Conservation (phyloP, 2,888 invertebrate genomes). For the Andrena fulva region DNA sequence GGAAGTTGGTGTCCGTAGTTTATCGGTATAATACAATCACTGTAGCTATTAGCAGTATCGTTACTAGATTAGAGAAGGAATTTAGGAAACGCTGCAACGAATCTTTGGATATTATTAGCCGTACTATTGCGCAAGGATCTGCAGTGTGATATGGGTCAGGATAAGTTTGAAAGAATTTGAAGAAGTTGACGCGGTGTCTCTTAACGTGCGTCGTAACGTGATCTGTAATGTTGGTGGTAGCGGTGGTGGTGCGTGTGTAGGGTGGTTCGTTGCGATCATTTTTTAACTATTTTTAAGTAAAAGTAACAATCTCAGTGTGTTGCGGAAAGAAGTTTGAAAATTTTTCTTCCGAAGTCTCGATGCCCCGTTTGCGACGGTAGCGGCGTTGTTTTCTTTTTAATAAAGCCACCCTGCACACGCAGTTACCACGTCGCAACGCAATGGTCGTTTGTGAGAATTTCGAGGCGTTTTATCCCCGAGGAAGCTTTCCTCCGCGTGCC, state of each 20-base stretch:
- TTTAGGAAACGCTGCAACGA: slow-evolving; percentile 54
- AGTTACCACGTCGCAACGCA: too few species aligned
- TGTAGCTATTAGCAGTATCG: slow-evolving; percentile 35
- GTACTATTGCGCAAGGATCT: slow-evolving; percentile 41
- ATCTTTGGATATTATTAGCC: slow-evolving; percentile 50
- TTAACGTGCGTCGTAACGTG: background rate
- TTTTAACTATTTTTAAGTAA: background rate
- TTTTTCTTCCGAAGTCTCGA: too few species aligned
- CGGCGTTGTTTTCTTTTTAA: too few species aligned
- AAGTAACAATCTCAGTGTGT: too few species aligned
- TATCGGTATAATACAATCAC: slow-evolving; percentile 15
- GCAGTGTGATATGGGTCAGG: slow-evolving; percentile 35
- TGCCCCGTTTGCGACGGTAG: too few species aligned
- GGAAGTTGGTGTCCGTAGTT: slow-evolving; percentile 1
- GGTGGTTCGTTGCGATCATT: background rate
- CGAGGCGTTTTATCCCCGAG: too few species aligned
- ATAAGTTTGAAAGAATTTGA: background rate
- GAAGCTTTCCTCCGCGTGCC: too few species aligned
- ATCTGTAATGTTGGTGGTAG: slow-evolving; percentile 56
- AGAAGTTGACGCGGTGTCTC: slow-evolving; percentile 1
- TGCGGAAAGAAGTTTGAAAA: too few species aligned
- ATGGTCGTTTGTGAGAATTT: too few species aligned
- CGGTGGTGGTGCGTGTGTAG: slow-evolving; percentile 28
- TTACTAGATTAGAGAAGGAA: slow-evolving; percentile 8
- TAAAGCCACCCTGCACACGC: too few species aligned